Percentiles rank a stretch among this genome's conserved stretches.
Conservation (phyloP, 1,140 invertebrate genomes). For the Potamilus streckersoni region DNA sequence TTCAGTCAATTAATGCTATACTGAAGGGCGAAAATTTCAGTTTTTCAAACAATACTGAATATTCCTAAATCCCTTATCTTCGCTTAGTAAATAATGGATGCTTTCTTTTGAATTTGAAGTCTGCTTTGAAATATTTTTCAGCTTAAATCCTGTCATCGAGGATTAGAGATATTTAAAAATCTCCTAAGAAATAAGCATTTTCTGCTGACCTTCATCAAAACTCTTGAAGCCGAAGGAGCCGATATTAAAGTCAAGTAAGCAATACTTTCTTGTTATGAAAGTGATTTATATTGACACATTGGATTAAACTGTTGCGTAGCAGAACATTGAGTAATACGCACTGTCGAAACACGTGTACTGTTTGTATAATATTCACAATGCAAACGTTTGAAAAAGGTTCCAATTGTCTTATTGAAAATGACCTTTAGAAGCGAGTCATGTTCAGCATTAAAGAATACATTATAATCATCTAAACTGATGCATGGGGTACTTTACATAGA, state of each 20-base stretch:
- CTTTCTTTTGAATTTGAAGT: background rate
- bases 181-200: conserved; percentile 22
- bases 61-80: no score
- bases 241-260: conserved; percentile 17
- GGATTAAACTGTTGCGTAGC: background rate
- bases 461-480: no score
- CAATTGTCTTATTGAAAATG: no score
- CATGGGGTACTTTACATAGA: no score
- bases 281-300: background rate
- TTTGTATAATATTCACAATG: background rate
- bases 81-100: no score
- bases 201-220: conserved; percentile 14
- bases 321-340: background rate
- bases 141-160: conserved; percentile 4
- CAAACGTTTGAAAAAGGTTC: background rate
- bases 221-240: conserved; percentile 14
- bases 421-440: no score
- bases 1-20: background rate
- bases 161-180: conserved; percentile 22
- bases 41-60: no score
- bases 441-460: no score
- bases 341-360: background rate
- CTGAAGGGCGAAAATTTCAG: background rate
- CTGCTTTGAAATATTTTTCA: background rate
- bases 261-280: background rate